These are phyloP conservation scores for Cantharis rufa DNA, from an alignment of 2,888 invertebrate genomes.

Conservation along the genomic window DNA sequence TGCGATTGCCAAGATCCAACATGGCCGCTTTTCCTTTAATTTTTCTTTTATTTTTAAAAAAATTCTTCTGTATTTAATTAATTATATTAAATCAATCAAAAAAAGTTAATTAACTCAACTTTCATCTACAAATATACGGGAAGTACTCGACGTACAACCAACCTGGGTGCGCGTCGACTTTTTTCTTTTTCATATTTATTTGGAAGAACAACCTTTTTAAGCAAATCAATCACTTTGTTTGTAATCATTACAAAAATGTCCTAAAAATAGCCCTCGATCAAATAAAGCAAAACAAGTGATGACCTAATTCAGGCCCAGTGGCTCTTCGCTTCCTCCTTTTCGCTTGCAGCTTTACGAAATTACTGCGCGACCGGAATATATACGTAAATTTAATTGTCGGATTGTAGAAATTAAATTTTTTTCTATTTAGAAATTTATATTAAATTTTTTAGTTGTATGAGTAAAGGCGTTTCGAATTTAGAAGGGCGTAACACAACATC, in stretches of 20 bases:
- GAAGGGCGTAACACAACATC: slow-evolving; percentile 35
- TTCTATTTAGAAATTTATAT: slow-evolving; percentile 17
- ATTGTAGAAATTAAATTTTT: background rate
- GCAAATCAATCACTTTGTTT: background rate
- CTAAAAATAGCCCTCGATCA: background rate
- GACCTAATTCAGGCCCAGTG: background rate
- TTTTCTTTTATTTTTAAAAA: slow-evolving; percentile 5
- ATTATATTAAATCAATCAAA: background rate
- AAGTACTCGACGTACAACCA: too few relatives aligned
- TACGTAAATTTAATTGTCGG: background rate
- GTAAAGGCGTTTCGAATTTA: slow-evolving; percentile 26
- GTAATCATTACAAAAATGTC: background rate
- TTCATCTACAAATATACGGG: background rate
- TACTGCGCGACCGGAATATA: background rate
- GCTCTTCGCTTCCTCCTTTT: background rate
- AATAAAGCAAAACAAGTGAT: background rate
- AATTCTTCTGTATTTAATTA: background rate
- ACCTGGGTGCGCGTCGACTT: background rate
- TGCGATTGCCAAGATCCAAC: slow-evolving; percentile 48
- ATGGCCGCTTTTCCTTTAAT: slow-evolving; percentile 29
- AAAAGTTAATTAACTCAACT: background rate
- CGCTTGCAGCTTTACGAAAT: background rate
- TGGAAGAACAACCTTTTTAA: background rate
- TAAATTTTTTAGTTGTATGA: slow-evolving; percentile 22
- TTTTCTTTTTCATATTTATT: background rate